Percentiles rank a stretch among this genome's conserved stretches.
Evolutionary conservation across 2,888 invertebrate species (phyloP).

Genomic region (Phengaris arion): DNA sequence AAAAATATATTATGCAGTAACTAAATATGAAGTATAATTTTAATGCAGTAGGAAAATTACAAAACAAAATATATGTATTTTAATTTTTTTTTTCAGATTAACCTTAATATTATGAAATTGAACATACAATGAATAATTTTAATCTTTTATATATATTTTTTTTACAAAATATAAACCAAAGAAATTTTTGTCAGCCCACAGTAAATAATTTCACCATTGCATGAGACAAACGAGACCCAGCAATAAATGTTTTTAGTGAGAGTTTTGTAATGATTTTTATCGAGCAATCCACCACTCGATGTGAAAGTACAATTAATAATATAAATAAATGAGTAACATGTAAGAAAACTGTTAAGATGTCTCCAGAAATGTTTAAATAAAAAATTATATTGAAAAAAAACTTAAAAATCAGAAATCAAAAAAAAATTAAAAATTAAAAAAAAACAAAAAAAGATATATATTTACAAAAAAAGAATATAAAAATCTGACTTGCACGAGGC

Average conservation of each 20-base stretch:
- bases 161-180: neutral
- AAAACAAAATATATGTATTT: neutral
- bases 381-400: slow-evolving; percentile 48
- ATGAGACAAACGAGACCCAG: slow-evolving; percentile 50
- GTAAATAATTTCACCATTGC: slow-evolving; percentile 44
- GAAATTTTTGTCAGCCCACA: slow-evolving; percentile 33
- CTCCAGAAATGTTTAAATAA: slow-evolving; percentile 57
- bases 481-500: slow-evolving; percentile 43
- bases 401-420: slow-evolving; percentile 50
- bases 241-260: slow-evolving; percentile 57
- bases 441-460: slow-evolving; percentile 43
- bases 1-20: neutral
- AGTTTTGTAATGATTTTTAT: slow-evolving; percentile 73
- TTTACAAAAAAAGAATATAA: slow-evolving; percentile 37
- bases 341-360: slow-evolving; percentile 74
- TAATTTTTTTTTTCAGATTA: slow-evolving; percentile 14
- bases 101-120: slow-evolving; percentile 6
- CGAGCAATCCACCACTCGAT: slow-evolving; percentile 64
- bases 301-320: slow-evolving; percentile 75
- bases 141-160: slow-evolving; percentile 2
- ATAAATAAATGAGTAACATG: slow-evolving; percentile 59
- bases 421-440: slow-evolving; percentile 47
- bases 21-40: slow-evolving; percentile 6
- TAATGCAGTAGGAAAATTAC: slow-evolving; percentile 7
- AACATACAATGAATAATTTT: slow-evolving; percentile 9